Base-by-base conservation (phyloP, 2,113 vertebrate genomes). In the Grantiella picta region DNA sequence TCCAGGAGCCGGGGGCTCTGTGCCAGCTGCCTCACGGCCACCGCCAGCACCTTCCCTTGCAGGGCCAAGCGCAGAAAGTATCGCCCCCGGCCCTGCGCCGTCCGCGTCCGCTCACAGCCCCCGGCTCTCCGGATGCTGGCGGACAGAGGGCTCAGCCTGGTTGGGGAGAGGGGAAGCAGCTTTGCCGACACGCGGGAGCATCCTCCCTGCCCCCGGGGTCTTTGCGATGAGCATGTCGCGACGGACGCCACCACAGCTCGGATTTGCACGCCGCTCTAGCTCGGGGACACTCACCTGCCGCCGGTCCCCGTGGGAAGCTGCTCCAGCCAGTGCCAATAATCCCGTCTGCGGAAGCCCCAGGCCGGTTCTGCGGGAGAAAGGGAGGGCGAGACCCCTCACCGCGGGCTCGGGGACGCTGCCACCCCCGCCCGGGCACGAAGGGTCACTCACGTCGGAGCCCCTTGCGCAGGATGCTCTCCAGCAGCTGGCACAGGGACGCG, bases 301-400 rank as follows among this genome's bases (percentile, higher is more conserved):
- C 97, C 97, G n/a, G 97, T 97, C 18, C 90, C 97, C 2, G 94
- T 82, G 18, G 97, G 96, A 12, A 99, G 97, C 89, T 98, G 98
- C 89, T 99, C 98, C 54, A 99, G 96, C 89, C 98, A 98, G 38
- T 98, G 98, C 98, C 98, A 99, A 87, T 98, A 99, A 95, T 99
- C 98, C 96, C 98, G 97, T 65, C 97, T 97, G 20, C 97, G 96
- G 94, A 99, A 97, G 35, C 97, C 98, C 90, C 99, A 97, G 27
- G 98, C 93, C 1, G 98, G 98, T 57, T 99, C 99, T 99, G 93
- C 7, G n/a, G 92, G 80, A 68, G 47, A 45, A 70, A 54, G 5
- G 42, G n/a, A 82, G 25, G 0, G 1, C 3, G 2, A 77, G 11
- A 8, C 5, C 18, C 54, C 33, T 60, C 3, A 3, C 59, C 4